Evolutionary conservation across 2,888 invertebrate genomes (phyloP).

Genomic region (Chrysolina americana): DNA sequence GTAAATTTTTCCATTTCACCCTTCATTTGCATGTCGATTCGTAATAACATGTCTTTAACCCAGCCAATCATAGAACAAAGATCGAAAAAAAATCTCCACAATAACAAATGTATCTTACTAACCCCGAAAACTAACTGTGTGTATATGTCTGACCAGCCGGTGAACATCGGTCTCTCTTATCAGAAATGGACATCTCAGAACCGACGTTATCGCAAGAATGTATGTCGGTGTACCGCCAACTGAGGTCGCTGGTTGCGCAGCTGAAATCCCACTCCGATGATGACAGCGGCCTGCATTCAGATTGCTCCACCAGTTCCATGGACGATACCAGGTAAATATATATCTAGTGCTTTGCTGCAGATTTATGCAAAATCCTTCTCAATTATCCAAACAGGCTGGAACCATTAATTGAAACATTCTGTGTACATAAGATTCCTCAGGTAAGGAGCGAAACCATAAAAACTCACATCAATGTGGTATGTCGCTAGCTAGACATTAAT

Average conservation of each 20-base stretch:
- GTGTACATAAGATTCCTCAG: no score
- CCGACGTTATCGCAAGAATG: slow-evolving; percentile 74
- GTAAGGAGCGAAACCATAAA: no score
- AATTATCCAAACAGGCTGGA: no score
- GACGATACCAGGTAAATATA: slow-evolving; percentile 66
- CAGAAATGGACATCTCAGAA: slow-evolving; percentile 90
- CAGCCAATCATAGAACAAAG: neutral
- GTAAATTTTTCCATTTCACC: neutral
- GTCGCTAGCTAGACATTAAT: no score
- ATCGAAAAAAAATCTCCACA: neutral
- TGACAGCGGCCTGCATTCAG: slow-evolving; percentile 81
- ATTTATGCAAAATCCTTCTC: no score
- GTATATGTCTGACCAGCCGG: slow-evolving; percentile 52
- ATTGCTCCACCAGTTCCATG: slow-evolving; percentile 78
- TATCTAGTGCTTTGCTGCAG: neutral
- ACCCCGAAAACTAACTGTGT: slow-evolving; percentile 46
- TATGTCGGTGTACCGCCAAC: slow-evolving; percentile 80
- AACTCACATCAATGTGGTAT: no score
- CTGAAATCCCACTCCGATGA: slow-evolving; percentile 84
- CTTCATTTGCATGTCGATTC: neutral
- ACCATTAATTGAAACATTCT: no score
- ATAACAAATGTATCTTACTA: slow-evolving; percentile 33
- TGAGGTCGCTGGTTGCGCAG: slow-evolving; percentile 81
- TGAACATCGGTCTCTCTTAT: slow-evolving; percentile 81
- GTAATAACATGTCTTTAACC: neutral